A percentile compares a stretch with the other conserved stretches of the same genome.
These are phyloP conservation scores for Cotesia glomerata DNA, from an alignment of 1,140 invertebrate species.

Conservation along the genomic window DNA sequence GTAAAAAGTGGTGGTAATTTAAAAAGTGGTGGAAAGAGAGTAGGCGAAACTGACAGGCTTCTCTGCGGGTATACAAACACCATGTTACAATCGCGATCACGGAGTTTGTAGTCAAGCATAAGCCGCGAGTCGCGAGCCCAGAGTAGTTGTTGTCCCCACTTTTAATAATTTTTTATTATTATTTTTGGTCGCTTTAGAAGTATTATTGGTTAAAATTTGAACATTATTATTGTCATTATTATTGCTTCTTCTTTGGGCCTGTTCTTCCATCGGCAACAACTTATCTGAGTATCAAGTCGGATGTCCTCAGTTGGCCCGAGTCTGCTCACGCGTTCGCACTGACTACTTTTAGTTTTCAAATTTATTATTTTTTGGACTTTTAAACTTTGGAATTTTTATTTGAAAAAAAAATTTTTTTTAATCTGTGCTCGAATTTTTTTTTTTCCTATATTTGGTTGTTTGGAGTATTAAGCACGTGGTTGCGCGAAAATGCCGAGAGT, in stretches of 20 bases:
- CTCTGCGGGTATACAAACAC: constrained; percentile 23
- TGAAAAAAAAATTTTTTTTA: no score
- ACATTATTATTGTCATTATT: constrained; percentile 12
- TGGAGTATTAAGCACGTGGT: neutral
- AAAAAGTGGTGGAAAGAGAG: constrained; percentile 11
- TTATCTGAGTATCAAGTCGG: constrained; percentile 40
- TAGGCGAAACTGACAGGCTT: constrained; percentile 30
- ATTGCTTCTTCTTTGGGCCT: constrained; percentile 28
- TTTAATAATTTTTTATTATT: constrained; percentile 1
- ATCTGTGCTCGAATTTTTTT: neutral
- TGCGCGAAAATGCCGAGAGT: constrained; percentile 11
- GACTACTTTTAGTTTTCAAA: constrained; percentile 38
- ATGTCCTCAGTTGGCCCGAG: constrained; percentile 59
- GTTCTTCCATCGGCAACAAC: constrained; percentile 33
- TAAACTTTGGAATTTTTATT: neutral
- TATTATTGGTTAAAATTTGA: no score
- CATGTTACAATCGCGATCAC: constrained; percentile 45
- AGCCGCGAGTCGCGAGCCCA: constrained; percentile 22
- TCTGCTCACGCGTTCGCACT: constrained; percentile 62
- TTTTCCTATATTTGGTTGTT: neutral
- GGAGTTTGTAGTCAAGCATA: no score
- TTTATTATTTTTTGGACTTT: neutral
- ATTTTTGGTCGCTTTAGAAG: neutral
- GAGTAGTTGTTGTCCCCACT: constrained; percentile 34
- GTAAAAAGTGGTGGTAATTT: neutral